phyloP scores from a whole-genome alignment of 2,113 vertebrate species.

The Hemichromis elongatus region DNA sequence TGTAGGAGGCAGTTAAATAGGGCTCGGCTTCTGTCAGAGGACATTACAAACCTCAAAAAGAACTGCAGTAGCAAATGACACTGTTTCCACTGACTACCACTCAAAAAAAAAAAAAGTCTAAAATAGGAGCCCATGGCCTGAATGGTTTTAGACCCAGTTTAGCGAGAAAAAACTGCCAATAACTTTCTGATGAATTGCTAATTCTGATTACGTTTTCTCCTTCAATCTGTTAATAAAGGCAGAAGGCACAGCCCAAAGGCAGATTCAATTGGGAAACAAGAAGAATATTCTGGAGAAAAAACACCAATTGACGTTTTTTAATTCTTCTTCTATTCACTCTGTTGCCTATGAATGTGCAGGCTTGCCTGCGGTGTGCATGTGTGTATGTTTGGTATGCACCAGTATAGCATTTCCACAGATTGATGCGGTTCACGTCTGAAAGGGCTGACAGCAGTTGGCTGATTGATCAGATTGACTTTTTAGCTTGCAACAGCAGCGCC shows the following conservation, averaged over 20 bases:
- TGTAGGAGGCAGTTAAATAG: slow-evolving; percentile 54
- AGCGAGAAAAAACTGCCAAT: slow-evolving; percentile 26
- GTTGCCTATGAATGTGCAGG: slow-evolving; percentile 10
- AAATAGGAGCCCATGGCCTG: slow-evolving; percentile 21
- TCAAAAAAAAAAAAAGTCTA: neutral
- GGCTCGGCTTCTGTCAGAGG: slow-evolving; percentile 46
- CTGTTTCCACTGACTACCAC: neutral
- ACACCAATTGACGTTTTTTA: slow-evolving; percentile 2
- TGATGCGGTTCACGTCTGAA: slow-evolving; percentile 26
- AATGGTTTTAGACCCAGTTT: slow-evolving; percentile 33
- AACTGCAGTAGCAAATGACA: neutral
- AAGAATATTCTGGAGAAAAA: neutral
- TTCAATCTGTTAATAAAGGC: slow-evolving; percentile 38
- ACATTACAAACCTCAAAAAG: slow-evolving; percentile 38
- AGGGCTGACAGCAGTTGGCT: slow-evolving; percentile 23
- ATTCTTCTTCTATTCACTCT: slow-evolving; percentile 5
- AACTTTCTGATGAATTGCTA: slow-evolving; percentile 48
- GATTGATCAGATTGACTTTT: slow-evolving; percentile 62
- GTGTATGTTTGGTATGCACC: neutral
- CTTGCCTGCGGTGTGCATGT: neutral
- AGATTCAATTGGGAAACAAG: neutral
- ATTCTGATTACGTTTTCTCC: slow-evolving; percentile 44
- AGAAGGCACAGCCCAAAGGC: slow-evolving; percentile 1
- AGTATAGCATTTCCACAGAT: slow-evolving; percentile 15
- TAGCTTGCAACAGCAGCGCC: slow-evolving; percentile 9